phyloP scores from a whole-genome alignment of 2,888 invertebrate species.

The Melanchra persicariae region DNA sequence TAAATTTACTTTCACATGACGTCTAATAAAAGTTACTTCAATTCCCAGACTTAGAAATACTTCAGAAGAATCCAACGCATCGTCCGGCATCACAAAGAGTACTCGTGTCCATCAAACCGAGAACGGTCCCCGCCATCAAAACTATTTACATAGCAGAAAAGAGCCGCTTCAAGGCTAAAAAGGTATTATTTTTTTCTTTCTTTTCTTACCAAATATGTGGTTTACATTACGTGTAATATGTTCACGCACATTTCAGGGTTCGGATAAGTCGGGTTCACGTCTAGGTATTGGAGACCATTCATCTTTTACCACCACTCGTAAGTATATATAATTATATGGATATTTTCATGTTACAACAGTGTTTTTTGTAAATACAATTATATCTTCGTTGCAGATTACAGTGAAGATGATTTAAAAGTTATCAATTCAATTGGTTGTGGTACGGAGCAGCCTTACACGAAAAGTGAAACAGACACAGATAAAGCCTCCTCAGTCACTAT shows the following conservation, averaged over 20 bases:
- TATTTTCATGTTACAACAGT: slow-evolving; percentile 1
- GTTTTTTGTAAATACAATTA: slow-evolving; percentile 24
- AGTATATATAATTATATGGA: slow-evolving; percentile 66
- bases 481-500: slow-evolving; percentile 70
- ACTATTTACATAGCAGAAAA: slow-evolving; percentile 84
- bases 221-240: slow-evolving; percentile 1
- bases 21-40: slow-evolving; percentile 26
- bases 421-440: slow-evolving; percentile 71
- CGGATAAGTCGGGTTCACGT: slow-evolving; percentile 80
- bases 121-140: slow-evolving; percentile 78
- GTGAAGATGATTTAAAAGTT: slow-evolving; percentile 73
- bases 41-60: slow-evolving; percentile 80
- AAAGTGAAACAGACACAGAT: slow-evolving; percentile 68
- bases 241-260: slow-evolving; percentile 73
- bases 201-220: not conserved
- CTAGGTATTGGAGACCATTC: slow-evolving; percentile 85
- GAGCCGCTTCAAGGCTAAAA: slow-evolving; percentile 76
- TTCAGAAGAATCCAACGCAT: slow-evolving; percentile 73
- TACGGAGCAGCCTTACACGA: slow-evolving; percentile 63
- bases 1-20: slow-evolving; percentile 11
- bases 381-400: slow-evolving; percentile 73
- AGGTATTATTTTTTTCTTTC: slow-evolving; percentile 69
- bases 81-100: slow-evolving; percentile 79
- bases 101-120: slow-evolving; percentile 82
- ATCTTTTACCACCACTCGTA: slow-evolving; percentile 80